Evolutionary conservation across 2,113 vertebrate species (phyloP).

Genomic region (Tautogolabrus adspersus): DNA sequence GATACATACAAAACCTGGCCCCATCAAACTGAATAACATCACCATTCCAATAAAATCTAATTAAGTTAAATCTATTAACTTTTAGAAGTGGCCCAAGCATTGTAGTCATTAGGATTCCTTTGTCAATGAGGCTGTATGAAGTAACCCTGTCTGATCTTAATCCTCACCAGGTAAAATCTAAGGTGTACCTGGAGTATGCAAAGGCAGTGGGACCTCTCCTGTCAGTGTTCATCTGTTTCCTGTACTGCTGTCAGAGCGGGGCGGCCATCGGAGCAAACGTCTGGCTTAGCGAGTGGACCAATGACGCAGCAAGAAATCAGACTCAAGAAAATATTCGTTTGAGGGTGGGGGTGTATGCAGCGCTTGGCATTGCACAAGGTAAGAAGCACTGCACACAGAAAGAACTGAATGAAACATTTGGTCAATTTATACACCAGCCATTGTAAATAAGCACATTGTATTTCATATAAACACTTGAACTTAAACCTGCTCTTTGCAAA

Average conservation of each 20-base stretch:
- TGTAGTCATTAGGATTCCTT: background rate
- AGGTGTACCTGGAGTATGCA: conserved; percentile 91
- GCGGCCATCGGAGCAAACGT: conserved; percentile 91
- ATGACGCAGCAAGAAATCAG: conserved; percentile 77
- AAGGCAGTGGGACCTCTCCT: conserved; percentile 87
- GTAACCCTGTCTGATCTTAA: background rate
- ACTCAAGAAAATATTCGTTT: conserved; percentile 78
- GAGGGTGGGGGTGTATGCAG: conserved; percentile 92
- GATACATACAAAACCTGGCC: no score
- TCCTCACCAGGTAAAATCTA: conserved; percentile 87
- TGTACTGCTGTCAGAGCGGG: conserved; percentile 90
- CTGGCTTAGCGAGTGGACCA: conserved; percentile 97
- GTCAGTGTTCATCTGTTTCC: conserved; percentile 85
- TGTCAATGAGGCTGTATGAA: background rate
- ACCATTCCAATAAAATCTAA: no score
- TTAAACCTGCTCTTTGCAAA: background rate
- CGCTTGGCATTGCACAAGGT: conserved; percentile 94
- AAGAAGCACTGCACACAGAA: conserved; percentile 39
- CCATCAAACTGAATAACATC: no score
- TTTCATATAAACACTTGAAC: background rate
- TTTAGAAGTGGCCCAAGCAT: no score
- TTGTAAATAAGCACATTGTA: background rate
- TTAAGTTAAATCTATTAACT: no score
- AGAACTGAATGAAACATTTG: background rate
- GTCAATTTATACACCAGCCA: background rate